phyloP scores from a whole-genome alignment of 2,888 invertebrate species.

The Brachypterus glaber region DNA sequence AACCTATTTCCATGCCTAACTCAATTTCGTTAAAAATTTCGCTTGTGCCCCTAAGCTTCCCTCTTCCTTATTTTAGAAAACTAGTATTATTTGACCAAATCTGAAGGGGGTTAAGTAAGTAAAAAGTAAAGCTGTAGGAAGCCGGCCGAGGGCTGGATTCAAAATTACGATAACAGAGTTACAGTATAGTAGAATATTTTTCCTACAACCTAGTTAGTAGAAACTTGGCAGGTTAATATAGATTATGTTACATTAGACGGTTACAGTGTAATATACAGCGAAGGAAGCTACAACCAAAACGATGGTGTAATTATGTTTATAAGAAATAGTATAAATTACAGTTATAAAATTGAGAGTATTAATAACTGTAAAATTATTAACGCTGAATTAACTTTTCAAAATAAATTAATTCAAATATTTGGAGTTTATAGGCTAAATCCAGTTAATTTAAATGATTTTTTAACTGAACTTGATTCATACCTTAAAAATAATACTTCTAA shows the following conservation, averaged over 20 bases:
- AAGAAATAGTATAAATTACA: background rate
- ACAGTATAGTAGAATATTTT: too few species aligned
- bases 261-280: background rate
- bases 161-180: too few species aligned
- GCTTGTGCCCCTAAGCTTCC: too few species aligned
- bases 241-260: background rate
- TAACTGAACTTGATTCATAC: background rate
- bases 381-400: background rate
- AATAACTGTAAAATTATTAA: background rate
- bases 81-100: too few species aligned
- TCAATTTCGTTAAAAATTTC: too few species aligned
- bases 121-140: too few species aligned
- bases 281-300: background rate
- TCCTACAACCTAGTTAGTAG: too few species aligned
- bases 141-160: too few species aligned
- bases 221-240: background rate
- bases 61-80: too few species aligned
- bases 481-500: background rate
- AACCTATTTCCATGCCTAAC: too few species aligned
- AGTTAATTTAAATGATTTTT: background rate
- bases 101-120: too few species aligned
- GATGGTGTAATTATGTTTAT: background rate
- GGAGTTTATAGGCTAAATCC: background rate
- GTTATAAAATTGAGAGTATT: background rate
- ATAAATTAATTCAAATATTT: background rate